Percentiles rank a stretch among this genome's conserved stretches.
phyloP scores from a whole-genome alignment of 2,797 vertebrate species.

The Tangara arthus region DNA sequence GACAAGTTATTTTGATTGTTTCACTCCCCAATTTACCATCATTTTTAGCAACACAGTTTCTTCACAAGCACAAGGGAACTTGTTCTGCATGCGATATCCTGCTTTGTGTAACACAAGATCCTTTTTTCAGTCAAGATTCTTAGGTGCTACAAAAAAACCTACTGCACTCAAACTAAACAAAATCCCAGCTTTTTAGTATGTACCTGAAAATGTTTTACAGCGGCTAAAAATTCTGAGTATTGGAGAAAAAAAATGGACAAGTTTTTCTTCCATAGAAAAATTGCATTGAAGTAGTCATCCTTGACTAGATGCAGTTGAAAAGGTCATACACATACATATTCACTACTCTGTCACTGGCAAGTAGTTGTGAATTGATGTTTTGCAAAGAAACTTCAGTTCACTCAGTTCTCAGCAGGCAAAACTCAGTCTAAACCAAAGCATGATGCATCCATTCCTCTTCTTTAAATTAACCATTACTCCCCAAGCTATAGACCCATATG shows the following conservation, averaged over 20 bases:
- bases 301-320: background rate
- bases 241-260: background rate
- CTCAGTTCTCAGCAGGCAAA: background rate
- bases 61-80: background rate
- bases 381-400: background rate
- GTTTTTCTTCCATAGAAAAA: background rate
- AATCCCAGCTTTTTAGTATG: background rate
- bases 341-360: background rate
- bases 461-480: background rate
- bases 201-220: background rate
- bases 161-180: background rate
- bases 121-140: background rate
- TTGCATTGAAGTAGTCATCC: rapidly evolving
- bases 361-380: background rate
- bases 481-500: background rate
- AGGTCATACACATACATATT: background rate
- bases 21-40: background rate
- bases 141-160: background rate
- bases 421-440: background rate
- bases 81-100: background rate
- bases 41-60: background rate
- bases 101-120: rapidly evolving
- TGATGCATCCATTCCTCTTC: background rate
- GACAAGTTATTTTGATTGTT: background rate
- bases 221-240: background rate